Evolutionary conservation across 2,113 vertebrate genomes (phyloP).

Genomic region (Apeltes quadracus): DNA sequence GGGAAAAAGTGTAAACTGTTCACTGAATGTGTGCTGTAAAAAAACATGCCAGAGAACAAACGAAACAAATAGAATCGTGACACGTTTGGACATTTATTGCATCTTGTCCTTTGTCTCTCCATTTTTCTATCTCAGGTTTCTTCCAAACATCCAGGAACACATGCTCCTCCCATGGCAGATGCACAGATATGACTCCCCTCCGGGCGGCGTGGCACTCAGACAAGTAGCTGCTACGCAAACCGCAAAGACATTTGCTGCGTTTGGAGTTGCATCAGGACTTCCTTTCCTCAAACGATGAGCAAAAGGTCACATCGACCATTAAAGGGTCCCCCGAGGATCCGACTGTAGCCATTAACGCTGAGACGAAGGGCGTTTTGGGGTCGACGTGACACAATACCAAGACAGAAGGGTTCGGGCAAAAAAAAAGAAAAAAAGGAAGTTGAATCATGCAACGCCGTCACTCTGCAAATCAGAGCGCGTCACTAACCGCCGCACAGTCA

Average conservation of each 20-base stretch:
- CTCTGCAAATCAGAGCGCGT: neutral
- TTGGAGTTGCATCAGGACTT: neutral
- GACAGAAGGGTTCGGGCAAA: neutral
- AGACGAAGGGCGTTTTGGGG: neutral
- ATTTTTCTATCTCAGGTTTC: slow-evolving; percentile 21
- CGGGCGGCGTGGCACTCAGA: neutral
- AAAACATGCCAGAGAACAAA: neutral
- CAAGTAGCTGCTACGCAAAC: slow-evolving; percentile 17
- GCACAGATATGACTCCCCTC: neutral
- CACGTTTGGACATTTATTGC: neutral
- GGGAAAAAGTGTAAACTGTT: neutral
- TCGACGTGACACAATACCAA: neutral
- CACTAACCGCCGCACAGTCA: neutral
- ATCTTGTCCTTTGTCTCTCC: neutral
- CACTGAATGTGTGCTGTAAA: neutral
- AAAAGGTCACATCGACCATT: neutral
- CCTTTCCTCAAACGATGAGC: neutral
- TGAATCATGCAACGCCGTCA: neutral
- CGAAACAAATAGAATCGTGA: neutral
- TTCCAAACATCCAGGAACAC: neutral
- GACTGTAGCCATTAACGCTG: neutral
- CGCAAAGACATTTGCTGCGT: neutral
- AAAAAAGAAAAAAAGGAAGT: neutral
- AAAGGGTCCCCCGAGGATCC: neutral
- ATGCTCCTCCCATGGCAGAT: neutral